These are phyloP conservation scores for Darevskia nairensis DNA, from an alignment of 2,797 vertebrate species.

Conservation along the genomic window DNA sequence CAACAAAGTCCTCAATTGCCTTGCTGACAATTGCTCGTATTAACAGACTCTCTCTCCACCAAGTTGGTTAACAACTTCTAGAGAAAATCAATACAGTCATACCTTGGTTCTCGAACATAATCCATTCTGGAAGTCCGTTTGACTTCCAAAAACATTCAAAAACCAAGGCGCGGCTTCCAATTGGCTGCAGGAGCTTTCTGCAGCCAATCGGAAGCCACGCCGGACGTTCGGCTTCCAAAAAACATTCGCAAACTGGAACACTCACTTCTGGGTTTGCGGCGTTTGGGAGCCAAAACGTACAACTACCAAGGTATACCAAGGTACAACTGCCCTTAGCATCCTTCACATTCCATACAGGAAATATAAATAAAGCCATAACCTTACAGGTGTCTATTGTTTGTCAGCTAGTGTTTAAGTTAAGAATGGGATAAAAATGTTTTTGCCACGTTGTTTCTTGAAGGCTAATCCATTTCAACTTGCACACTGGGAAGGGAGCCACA, in stretches of 20 bases:
- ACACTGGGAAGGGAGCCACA: too few species aligned
- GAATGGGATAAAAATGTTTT: background rate
- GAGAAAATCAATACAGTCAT: background rate
- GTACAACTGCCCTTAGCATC: background rate
- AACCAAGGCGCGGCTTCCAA: too few species aligned
- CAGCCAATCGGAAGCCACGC: fast-evolving
- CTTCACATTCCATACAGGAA: background rate
- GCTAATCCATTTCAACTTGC: background rate
- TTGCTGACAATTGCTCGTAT: background rate
- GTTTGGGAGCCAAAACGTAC: too few species aligned
- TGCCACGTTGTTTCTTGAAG: background rate
- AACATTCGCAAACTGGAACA: too few species aligned
- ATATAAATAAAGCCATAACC: background rate
- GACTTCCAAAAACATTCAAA: too few species aligned
- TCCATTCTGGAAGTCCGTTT: fast-evolving
- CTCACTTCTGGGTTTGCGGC: too few species aligned
- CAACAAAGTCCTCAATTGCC: too few species aligned
- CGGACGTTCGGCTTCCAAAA: too few species aligned
- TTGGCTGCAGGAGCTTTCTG: too few species aligned
- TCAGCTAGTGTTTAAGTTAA: too few species aligned
- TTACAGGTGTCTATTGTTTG: background rate
- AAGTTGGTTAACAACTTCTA: background rate
- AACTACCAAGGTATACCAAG: too few species aligned
- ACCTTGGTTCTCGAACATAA: too few species aligned
- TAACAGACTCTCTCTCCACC: background rate